A percentile compares a stretch with the other conserved stretches of the same genome.
Evolutionary conservation across 2,113 vertebrate species (phyloP).

Genomic region (Poeciliopsis prolifica): DNA sequence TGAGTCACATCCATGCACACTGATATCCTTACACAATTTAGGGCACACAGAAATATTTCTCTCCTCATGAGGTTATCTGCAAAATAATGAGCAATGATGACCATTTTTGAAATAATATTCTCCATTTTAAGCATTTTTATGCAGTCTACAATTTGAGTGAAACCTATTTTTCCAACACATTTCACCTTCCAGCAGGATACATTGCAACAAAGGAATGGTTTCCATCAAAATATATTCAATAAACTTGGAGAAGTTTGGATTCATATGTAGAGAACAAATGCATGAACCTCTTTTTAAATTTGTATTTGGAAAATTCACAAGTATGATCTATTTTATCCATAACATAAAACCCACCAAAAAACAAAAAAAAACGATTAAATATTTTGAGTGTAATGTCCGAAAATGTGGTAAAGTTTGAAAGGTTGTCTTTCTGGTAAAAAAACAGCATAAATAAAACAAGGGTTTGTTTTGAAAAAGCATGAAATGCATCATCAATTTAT

Average conservation of each 20-base stretch:
- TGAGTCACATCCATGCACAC: conserved; percentile 29
- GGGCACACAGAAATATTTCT: conserved; percentile 22
- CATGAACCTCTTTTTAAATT: too few species aligned
- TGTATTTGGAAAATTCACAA: too few species aligned
- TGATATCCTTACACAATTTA: conserved; percentile 48
- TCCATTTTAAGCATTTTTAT: neutral
- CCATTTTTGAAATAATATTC: neutral
- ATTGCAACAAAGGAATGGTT: too few species aligned
- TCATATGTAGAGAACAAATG: too few species aligned
- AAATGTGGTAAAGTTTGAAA: too few species aligned
- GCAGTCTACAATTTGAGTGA: neutral
- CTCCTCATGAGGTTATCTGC: conserved; percentile 15
- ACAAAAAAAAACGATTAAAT: too few species aligned
- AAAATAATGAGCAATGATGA: neutral
- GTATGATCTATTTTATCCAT: too few species aligned
- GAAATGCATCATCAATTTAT: neutral
- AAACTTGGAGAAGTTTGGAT: too few species aligned
- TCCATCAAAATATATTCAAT: too few species aligned
- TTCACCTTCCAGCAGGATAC: too few species aligned
- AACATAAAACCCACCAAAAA: too few species aligned
- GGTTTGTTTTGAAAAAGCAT: neutral
- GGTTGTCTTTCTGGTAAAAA: neutral
- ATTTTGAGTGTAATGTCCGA: too few species aligned
- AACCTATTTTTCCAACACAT: neutral
- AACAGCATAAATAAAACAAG: neutral